Base-by-base conservation (phyloP, 2,888 invertebrate genomes). In the Diplolepis rosae region DNA sequence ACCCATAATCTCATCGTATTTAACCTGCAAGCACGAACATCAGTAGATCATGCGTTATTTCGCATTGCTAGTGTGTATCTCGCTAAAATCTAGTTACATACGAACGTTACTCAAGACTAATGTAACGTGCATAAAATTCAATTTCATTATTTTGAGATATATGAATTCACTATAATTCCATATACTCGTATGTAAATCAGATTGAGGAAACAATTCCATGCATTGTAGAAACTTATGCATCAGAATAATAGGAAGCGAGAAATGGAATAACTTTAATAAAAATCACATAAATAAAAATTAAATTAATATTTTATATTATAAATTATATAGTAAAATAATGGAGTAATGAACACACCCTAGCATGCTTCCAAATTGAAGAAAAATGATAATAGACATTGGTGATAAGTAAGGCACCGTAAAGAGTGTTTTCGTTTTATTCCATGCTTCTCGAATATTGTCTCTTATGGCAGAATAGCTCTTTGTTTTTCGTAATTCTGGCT, bases 351-450 rank as follows among this genome's bases (percentile, higher is more conserved):
- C 89, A 89, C 89, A 94, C 94, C 93, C 92, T 83, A 93, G 90
- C 87, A 94, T 92, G 69, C 92, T 91, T 32, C 92, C 90, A 84
- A 93, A 92, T 80, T 94, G 93, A 79, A 94, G 91, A 1, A 90
- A 86, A 75, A 94, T 93, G 66, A 94, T 91, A 13, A 93, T 90
- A 11, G 92, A 71, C 3, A 95, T 91, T 87, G 93, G 91, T 7
- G 90, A 89, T 7, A 92, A 80, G 81, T 94, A 90, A 0, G 94
- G 94, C 2, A 91, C 90, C 32, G 87, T 89, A 85, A 94, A 93
- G 78, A 95, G 90, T 0, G 93, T 93, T 56, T 90, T 91, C 54
- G 94, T 88, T 88, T 95, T 94, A 4, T 90, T 87, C 80, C 90
- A 90, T 0, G 93, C 93, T 1, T 91, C 91, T 6, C 90, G 89